Evolutionary conservation across 53 echinoderm and acorn worm genomes (phyloP).

Genomic region (Holothuria leucospilota): DNA sequence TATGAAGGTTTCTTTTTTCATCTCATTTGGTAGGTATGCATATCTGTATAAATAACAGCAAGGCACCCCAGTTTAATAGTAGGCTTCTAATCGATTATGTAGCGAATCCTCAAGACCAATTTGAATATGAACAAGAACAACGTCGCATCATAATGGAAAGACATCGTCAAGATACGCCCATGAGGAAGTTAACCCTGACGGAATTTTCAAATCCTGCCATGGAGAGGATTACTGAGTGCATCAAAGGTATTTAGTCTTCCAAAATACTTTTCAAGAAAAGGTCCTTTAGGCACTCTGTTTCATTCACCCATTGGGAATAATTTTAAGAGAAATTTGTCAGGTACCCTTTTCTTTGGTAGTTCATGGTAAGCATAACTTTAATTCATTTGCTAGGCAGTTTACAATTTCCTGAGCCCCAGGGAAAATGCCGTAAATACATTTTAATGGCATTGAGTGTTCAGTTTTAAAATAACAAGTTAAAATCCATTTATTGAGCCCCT

Average conservation of each 20-base stretch:
- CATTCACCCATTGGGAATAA: too few relatives aligned
- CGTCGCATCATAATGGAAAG: constrained; percentile 60
- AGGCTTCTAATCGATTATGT: constrained; percentile 82
- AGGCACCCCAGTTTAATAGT: constrained; percentile 67
- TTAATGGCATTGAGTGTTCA: not conserved
- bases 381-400: too few relatives aligned
- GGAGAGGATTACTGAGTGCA: constrained; percentile 55
- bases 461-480: too few relatives aligned
- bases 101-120: constrained; percentile 63
- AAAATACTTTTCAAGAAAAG: too few relatives aligned
- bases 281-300: too few relatives aligned
- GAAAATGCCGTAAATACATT: not conserved
- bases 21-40: constrained; percentile 12
- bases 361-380: too few relatives aligned
- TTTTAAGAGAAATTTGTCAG: too few relatives aligned
- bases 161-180: constrained; percentile 37
- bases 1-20: not conserved
- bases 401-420: not conserved
- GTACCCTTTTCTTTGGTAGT: too few relatives aligned
- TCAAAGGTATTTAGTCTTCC: constrained; percentile 62
- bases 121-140: constrained; percentile 76
- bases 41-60: constrained; percentile 61
- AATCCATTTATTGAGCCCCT: too few relatives aligned
- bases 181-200: constrained; percentile 33
- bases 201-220: constrained; percentile 40